These are phyloP conservation scores for Gymnothorax reevesii DNA, from an alignment of 2,797 vertebrate genomes.

Conservation along the genomic window DNA sequence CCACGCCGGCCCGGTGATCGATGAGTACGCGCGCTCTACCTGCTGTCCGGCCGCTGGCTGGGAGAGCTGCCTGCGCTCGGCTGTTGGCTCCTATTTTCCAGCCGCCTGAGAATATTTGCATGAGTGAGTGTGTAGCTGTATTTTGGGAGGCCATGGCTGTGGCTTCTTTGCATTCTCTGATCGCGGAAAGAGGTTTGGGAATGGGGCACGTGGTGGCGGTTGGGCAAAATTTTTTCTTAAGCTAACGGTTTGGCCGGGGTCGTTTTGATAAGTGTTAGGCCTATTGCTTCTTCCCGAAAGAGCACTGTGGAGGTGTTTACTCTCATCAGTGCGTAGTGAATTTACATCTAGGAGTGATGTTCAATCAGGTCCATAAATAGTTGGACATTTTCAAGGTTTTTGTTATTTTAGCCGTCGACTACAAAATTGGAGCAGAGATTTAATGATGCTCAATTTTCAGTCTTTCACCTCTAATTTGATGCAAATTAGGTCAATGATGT, in stretches of 20 bases:
- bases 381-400: too few species aligned
- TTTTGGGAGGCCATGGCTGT: neutral
- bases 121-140: neutral
- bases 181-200: neutral
- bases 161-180: neutral
- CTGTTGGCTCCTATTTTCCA: neutral
- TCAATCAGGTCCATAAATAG: too few species aligned
- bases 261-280: neutral
- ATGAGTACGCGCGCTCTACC: slow-evolving; percentile 65
- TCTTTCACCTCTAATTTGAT: too few species aligned
- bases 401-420: too few species aligned
- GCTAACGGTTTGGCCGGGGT: neutral
- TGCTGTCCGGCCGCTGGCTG: slow-evolving; percentile 20
- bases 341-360: neutral
- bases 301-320: neutral
- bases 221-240: neutral
- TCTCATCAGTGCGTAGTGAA: neutral
- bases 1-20: slow-evolving; percentile 80
- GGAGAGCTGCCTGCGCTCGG: neutral
- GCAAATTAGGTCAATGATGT: too few species aligned
- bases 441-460: too few species aligned
- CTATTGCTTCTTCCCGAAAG: neutral
- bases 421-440: too few species aligned
- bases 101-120: neutral
- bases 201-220: neutral